Conservation (phyloP, 2,797 vertebrate species). For the Macroramphosus scolopax region DNA sequence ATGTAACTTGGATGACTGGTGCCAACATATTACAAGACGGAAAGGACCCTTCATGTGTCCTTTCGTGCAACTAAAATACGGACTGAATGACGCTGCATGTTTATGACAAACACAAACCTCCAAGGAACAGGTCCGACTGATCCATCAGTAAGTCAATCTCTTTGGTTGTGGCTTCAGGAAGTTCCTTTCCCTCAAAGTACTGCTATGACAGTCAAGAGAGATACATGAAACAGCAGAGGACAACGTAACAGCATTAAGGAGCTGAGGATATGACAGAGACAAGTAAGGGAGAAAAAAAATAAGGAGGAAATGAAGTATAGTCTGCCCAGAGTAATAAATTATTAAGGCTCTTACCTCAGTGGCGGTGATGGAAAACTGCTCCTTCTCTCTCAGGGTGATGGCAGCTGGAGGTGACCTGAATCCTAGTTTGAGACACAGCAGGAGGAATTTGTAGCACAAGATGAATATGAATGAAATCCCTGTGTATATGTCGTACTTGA, state of each 20-base stretch:
- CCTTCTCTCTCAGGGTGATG: slow-evolving; percentile 79
- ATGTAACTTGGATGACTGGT: slow-evolving; percentile 6
- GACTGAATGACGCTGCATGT: not conserved
- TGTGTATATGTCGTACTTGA: no score
- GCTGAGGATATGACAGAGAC: not conserved
- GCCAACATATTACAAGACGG: slow-evolving; percentile 3
- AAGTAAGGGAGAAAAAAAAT: not conserved
- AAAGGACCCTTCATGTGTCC: not conserved
- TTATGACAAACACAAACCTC: slow-evolving; percentile 51
- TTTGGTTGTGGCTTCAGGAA: slow-evolving; percentile 74
- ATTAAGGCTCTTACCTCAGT: slow-evolving; percentile 72
- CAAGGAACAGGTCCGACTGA: slow-evolving; percentile 68
- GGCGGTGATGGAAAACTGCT: slow-evolving; percentile 60
- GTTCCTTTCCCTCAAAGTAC: slow-evolving; percentile 73
- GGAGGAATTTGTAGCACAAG: no score
- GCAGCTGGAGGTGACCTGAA: slow-evolving; percentile 58
- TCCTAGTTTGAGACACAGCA: slow-evolving; percentile 42
- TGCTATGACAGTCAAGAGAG: slow-evolving; percentile 26
- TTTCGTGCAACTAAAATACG: not conserved
- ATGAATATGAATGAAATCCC: no score
- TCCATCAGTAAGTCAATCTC: slow-evolving; percentile 80
- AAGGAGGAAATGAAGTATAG: not conserved
- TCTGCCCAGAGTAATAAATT: not conserved
- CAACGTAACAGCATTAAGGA: not conserved
- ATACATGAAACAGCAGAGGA: not conserved